phyloP scores from a whole-genome alignment of 2,888 invertebrate genomes.

The Melanargia galathea region DNA sequence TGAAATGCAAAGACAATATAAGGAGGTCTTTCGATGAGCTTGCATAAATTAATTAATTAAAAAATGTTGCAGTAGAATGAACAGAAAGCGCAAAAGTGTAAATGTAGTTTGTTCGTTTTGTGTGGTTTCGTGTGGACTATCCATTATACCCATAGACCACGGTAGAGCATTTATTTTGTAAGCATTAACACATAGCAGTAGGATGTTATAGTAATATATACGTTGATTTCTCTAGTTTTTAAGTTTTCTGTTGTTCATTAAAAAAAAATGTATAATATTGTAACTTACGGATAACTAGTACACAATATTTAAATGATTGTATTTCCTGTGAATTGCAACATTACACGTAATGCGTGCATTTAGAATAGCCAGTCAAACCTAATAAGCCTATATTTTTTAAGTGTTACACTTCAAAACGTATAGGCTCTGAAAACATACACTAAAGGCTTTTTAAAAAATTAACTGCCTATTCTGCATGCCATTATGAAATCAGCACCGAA shows the following conservation, averaged over 20 bases:
- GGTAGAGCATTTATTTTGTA: conserved; percentile 78
- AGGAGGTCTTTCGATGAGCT: conserved; percentile 3
- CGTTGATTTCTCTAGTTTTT: conserved; percentile 76
- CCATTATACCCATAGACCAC: conserved; percentile 52
- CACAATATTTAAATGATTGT: conserved; percentile 42
- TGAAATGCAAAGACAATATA: conserved; percentile 15
- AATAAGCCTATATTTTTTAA: too few relatives aligned
- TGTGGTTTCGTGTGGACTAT: conserved; percentile 36
- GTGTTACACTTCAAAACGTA: too few relatives aligned
- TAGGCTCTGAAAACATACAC: not conserved
- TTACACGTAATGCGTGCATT: conserved; percentile 5
- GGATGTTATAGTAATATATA: conserved; percentile 81
- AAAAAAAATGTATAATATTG: conserved; percentile 50
- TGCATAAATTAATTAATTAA: conserved; percentile 8
- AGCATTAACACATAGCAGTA: conserved; percentile 76
- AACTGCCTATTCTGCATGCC: not conserved
- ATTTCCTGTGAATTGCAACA: conserved; percentile 41
- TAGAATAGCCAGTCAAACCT: conserved; percentile 3
- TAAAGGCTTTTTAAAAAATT: not conserved
- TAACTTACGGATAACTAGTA: conserved; percentile 33
- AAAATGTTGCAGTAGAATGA: not conserved
- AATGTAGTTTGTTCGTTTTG: conserved; percentile 24
- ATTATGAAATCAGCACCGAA: conserved; percentile 45
- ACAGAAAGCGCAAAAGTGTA: conserved; percentile 30
- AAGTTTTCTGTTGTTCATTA: conserved; percentile 73